Evolutionary conservation across 2,888 invertebrate genomes (phyloP), one percentile per base, ranked within the genome.

Genomic region (Margaritifera margaritifera): DNA sequence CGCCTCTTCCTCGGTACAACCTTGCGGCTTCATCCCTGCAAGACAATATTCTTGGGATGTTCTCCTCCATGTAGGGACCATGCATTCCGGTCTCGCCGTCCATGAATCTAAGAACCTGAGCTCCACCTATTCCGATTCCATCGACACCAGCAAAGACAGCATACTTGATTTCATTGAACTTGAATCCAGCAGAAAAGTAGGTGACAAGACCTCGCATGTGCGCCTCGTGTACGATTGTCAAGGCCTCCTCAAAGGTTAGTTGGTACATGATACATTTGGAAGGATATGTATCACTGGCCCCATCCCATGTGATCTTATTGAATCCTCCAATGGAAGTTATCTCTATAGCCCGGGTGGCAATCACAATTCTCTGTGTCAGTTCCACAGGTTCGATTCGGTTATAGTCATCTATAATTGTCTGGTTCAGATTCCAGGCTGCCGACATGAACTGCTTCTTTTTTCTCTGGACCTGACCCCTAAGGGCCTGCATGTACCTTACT

Each of bases 181-280:
- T n/a, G n/a, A n/a, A n/a, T n/a, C n/a, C n/a, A n/a, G n/a, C n/a
- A n/a, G n/a, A n/a, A n/a, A n/a, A n/a, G n/a, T n/a, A n/a, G n/a
- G n/a, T n/a, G n/a, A n/a, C n/a, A n/a, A n/a, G n/a, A n/a, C n/a
- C 69, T 79, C 79, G 68, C 79, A 81, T 6, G 55, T 81, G 81
- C 0, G 81, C 81, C 61, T 77, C 79, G 55, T 81, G 80, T 54
- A 79, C 78, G 61, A 80, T 72, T 56, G 76, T 76, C 56, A 81
- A 68, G 18, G 81, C 81, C 55, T 79, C 81, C 51, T 79, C 71
- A 60, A 72, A 76, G 19, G 67, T 71, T 66, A 81, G 71, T 72
- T 81, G 81, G 66, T 81, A 80, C 80, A 81, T 81, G 71, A 81
- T 81, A 58, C 81, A 81, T 52, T 80, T 76, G 42, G 80, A 80